Percentiles rank a stretch among this genome's conserved stretches.
Conservation (phyloP, 1,140 invertebrate species). For the Zaprionus ornatus region DNA sequence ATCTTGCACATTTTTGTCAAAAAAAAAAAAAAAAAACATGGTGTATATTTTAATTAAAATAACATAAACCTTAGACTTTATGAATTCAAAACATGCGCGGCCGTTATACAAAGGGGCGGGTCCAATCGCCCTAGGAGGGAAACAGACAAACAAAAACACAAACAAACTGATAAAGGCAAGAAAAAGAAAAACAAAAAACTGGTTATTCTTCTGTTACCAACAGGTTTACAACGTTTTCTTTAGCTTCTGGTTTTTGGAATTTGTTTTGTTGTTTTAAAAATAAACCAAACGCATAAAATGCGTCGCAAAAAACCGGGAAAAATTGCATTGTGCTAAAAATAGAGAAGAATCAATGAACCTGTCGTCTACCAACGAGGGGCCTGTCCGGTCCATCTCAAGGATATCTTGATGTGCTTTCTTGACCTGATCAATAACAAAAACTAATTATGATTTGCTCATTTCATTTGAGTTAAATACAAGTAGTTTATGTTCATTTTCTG, state of each 20-base stretch:
- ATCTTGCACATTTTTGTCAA: constrained; percentile 34
- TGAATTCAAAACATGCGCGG: constrained; percentile 19
- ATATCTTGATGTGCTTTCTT: constrained; percentile 13
- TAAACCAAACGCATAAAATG: constrained; percentile 40
- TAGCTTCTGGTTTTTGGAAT: constrained; percentile 35
- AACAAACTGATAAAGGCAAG: constrained; percentile 49
- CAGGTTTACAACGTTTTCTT: constrained; percentile 43
- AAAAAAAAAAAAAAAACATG: neutral
- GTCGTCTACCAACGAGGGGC: neutral
- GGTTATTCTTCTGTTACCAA: constrained; percentile 44
- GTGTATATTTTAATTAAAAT: constrained; percentile 19
- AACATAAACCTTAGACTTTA: constrained; percentile 52
- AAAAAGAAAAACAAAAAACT: constrained; percentile 52
- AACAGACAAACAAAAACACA: constrained; percentile 26
- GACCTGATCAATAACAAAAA: constrained; percentile 1
- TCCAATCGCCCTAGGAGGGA: constrained; percentile 23
- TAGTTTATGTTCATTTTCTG: constrained; percentile 6
- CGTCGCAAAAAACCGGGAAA: constrained; percentile 14
- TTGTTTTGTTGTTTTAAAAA: constrained; percentile 24
- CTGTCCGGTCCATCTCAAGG: constrained; percentile 19
- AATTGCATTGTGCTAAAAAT: constrained; percentile 36
- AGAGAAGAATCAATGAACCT: constrained; percentile 14
- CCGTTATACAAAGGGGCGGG: constrained; percentile 33
- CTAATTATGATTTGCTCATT: constrained; percentile 19
- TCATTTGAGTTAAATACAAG: neutral